Evolutionary conservation across 2,113 vertebrate species (phyloP).

Genomic region (Equus przewalskii): DNA sequence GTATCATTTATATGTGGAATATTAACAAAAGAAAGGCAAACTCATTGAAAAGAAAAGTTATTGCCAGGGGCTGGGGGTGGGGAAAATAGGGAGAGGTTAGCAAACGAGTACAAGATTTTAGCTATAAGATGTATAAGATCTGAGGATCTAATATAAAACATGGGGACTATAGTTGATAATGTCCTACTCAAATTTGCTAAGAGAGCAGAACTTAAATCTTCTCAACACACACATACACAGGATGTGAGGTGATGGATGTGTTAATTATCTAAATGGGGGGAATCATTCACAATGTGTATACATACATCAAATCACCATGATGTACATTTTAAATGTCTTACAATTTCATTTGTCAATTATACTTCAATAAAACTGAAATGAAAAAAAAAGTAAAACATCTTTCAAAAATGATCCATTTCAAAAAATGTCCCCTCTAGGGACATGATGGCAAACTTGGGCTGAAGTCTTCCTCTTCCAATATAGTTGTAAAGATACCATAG

Average conservation of each 20-base stretch:
- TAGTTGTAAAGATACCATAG: not conserved
- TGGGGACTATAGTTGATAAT: not conserved
- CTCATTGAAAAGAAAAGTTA: not conserved
- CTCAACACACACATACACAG: not conserved
- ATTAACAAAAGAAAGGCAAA: not conserved
- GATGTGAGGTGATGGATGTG: not conserved
- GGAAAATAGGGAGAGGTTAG: not conserved
- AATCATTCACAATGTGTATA: not conserved
- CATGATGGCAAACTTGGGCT: not conserved
- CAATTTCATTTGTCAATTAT: not conserved
- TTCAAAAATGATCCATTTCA: not conserved
- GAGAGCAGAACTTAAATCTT: not conserved
- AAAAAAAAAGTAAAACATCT: not conserved
- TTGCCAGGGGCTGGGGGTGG: not conserved
- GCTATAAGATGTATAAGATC: not conserved
- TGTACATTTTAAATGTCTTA: not conserved
- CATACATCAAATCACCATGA: not conserved
- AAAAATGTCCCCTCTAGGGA: not conserved
- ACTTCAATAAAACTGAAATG: not conserved
- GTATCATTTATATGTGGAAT: not conserved
- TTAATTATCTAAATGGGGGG: no score
- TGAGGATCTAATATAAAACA: not conserved
- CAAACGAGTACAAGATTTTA: not conserved
- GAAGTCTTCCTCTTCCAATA: not conserved
- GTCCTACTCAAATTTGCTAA: not conserved